These are phyloP conservation scores for Enteromius viviparus DNA, from an alignment of 2,797 vertebrate genomes.

Conservation along the genomic window DNA sequence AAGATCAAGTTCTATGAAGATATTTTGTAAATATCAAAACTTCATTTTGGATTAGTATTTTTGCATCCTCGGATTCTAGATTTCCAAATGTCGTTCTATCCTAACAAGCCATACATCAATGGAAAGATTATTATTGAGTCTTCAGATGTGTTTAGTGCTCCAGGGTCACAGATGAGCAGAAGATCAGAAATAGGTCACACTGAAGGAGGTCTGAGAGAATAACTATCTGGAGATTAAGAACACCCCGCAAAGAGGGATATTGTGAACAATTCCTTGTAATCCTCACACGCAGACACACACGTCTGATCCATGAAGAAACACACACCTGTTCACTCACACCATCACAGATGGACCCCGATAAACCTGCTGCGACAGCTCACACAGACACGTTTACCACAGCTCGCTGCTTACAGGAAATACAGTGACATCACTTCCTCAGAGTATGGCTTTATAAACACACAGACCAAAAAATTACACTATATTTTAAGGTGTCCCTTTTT, in stretches of 20 bases:
- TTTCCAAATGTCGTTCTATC: neutral
- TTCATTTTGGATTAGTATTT: neutral
- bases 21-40: neutral
- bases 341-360: neutral
- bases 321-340: constrained; percentile 73
- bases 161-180: no score
- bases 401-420: neutral
- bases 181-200: neutral
- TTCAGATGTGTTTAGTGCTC: neutral
- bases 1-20: neutral
- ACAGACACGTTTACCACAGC: neutral
- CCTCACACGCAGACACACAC: constrained; percentile 71
- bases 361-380: neutral
- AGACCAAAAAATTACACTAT: neutral
- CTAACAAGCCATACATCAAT: neutral
- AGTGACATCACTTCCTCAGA: neutral
- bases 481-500: neutral
- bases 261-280: constrained; percentile 74
- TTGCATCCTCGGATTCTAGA: neutral
- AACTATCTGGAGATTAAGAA: neutral
- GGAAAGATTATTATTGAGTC: rapidly evolving
- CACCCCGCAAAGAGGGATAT: constrained; percentile 6
- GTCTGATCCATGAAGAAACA: constrained; percentile 68
- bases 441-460: neutral
- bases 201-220: neutral